A percentile compares a stretch with the other conserved stretches of the same genome.
Evolutionary conservation across 2,888 invertebrate species (phyloP).

Genomic region (Napeogenes inachia): DNA sequence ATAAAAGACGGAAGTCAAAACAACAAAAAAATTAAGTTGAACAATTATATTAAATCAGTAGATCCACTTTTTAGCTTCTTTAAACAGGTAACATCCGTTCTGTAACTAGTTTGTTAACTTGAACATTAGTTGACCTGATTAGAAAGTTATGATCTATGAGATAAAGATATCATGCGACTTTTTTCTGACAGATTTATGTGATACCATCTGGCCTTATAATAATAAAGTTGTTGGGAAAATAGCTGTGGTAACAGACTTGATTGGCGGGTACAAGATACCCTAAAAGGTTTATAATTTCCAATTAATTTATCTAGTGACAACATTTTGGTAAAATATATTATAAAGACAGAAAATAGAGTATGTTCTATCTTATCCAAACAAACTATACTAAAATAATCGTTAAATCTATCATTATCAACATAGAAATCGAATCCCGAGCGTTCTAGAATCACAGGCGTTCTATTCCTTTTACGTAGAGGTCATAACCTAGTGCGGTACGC

Average conservation of each 20-base stretch:
- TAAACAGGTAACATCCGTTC: constrained; percentile 50
- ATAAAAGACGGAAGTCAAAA: constrained; percentile 19
- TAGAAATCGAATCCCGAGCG: neutral
- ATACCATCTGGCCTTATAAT: constrained; percentile 11
- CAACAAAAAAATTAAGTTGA: constrained; percentile 19
- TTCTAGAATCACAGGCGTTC: neutral
- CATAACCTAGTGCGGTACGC: constrained; percentile 25
- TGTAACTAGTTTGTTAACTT: constrained; percentile 61
- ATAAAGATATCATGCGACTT: constrained; percentile 54
- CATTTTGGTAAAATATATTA: neutral
- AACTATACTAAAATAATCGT: neutral
- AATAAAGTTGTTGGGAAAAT: constrained; percentile 2
- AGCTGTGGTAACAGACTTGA: neutral
- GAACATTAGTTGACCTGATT: constrained; percentile 69
- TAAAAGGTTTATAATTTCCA: constrained; percentile 2
- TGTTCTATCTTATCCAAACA: neutral
- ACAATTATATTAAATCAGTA: constrained; percentile 28
- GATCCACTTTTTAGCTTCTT: constrained; percentile 28
- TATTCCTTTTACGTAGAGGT: constrained; percentile 18
- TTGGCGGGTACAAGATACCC: constrained; percentile 1
- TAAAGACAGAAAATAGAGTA: too few relatives aligned
- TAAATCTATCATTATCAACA: neutral
- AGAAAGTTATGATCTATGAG: constrained; percentile 64
- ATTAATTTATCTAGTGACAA: neutral
- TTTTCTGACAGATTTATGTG: constrained; percentile 28